phyloP scores from a whole-genome alignment of 2,888 invertebrate species.

The Uropetala carovei region DNA sequence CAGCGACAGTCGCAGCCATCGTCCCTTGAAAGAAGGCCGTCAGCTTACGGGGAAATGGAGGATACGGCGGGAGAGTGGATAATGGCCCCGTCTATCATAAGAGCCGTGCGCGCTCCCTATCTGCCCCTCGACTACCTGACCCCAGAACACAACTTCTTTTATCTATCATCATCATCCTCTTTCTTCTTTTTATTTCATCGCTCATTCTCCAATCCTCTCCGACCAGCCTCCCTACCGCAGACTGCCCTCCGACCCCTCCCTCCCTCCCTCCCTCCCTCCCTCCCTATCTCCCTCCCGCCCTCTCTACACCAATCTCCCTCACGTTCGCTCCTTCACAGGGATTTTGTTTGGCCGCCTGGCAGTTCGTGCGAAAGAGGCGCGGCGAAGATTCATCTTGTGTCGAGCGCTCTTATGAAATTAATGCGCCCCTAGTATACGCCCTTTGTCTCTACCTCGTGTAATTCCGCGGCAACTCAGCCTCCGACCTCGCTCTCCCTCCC shows the following conservation, averaged over 20 bases:
- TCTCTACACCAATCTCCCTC: not conserved
- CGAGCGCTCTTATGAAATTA: constrained; percentile 63
- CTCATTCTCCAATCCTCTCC: not conserved
- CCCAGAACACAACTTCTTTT: not conserved
- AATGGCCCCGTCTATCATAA: no score
- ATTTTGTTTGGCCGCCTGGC: constrained; percentile 50
- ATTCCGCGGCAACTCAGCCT: constrained; percentile 46
- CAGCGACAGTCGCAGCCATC: no score
- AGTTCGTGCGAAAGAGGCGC: constrained; percentile 41
- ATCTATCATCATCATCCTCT: not conserved
- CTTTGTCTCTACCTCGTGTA: constrained; percentile 56
- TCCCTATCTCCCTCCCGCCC: not conserved
- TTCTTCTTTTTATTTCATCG: not conserved
- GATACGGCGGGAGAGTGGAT: no score
- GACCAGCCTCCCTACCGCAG: not conserved
- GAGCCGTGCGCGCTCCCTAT: not conserved
- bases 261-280: not conserved
- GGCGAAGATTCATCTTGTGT: constrained; percentile 52
- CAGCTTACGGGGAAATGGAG: no score
- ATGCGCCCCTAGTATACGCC: constrained; percentile 39
- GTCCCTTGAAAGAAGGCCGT: no score
- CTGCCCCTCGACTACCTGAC: not conserved
- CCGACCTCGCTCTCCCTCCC: constrained; percentile 36
- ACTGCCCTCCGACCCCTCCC: not conserved
- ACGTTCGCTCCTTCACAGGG: not conserved